Evolutionary conservation across 2,888 invertebrate genomes (phyloP).

Genomic region (Hoplodrina blanda): DNA sequence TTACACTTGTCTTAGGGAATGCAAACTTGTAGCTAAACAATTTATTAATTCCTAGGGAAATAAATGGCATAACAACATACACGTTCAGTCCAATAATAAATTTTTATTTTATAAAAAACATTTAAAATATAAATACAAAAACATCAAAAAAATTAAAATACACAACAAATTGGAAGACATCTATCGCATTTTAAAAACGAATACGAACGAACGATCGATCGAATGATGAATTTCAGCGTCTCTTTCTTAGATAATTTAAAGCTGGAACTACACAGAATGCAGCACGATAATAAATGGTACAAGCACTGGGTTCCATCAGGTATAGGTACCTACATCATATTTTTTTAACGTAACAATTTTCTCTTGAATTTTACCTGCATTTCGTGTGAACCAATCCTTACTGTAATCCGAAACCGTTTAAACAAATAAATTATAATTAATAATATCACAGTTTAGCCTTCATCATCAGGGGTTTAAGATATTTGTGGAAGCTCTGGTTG

Average conservation of each 20-base stretch:
- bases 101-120: not conserved
- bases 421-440: constrained; percentile 5
- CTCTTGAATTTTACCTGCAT: not conserved
- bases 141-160: not conserved
- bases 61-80: too few species aligned
- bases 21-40: too few species aligned
- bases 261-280: not conserved
- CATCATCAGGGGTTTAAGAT: constrained; percentile 93
- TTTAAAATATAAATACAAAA: not conserved
- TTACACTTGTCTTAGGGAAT: too few species aligned
- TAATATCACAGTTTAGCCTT: constrained; percentile 92
- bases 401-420: constrained; percentile 23
- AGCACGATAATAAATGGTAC: not conserved
- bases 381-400: not conserved
- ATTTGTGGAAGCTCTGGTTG: constrained; percentile 93
- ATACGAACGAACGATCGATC: too few species aligned
- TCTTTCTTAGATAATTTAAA: not conserved
- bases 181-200: not conserved
- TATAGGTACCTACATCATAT: too few species aligned
- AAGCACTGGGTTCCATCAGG: too few species aligned
- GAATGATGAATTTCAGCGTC: too few species aligned
- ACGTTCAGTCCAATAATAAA: too few species aligned
- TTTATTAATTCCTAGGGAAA: too few species aligned
- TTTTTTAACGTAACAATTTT: too few species aligned
- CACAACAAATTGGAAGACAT: not conserved